Base-by-base conservation (phyloP, 2,113 vertebrate species). In the Scolopax mira region DNA sequence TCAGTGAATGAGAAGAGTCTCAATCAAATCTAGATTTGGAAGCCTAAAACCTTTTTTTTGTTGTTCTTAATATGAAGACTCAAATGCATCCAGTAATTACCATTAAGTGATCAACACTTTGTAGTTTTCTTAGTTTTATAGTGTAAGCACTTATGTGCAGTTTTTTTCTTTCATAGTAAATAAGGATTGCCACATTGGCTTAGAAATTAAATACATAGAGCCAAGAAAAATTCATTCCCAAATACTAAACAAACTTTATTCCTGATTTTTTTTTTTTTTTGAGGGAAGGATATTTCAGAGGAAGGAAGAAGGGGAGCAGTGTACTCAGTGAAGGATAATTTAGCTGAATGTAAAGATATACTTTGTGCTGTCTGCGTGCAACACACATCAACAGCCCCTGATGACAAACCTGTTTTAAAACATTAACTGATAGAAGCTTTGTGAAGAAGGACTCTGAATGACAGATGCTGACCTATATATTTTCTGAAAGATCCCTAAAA, bases 401-500 rank as follows among this genome's bases (percentile, higher is more conserved):
- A 24, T 55, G 60, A 54, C 83, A 92, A 62, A 73, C 44, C 49
- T 41, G 54, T 8, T 81, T 85, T 41, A 48, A 60, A 88, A 70
- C 30, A 21, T 60, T 49, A 77, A 60, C 39, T 22, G 64, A 9
- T 48, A 57, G 74, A 58, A 70, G 85, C 94, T 93, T 66, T 54
- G 49, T 96, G 81, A 62, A 58, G 89, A 44, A 79, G 72, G 71
- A 58, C 69, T 88, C 64, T 67, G 85, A 97, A 24, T 91, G 93
- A 65, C 96, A 95, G 96, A 84, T 96, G 95, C 95, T 97, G 95
- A 96, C 96, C 96, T 88, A 96, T 4, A 97, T 96, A 88, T 93
- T 67, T 55, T 46, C 90, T 83, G 85, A 88, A 96, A 92, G 96
- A 86, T 94, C 95, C 80, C 79, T 70, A 0, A 92, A 95, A 96